Conservation (phyloP, 2,797 vertebrate species). For the Myoxocephalus aenaeus region DNA sequence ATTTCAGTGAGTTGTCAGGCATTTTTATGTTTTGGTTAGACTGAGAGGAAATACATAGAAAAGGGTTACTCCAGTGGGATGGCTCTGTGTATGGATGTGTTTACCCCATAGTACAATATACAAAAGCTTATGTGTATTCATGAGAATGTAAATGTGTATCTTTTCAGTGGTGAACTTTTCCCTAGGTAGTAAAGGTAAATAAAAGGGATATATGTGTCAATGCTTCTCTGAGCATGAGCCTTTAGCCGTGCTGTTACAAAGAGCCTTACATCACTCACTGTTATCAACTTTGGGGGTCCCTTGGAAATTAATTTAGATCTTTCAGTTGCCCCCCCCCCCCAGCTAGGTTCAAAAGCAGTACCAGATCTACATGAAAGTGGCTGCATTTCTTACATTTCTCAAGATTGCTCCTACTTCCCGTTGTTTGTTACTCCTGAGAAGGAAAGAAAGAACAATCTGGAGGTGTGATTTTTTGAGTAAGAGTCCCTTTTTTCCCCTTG, state of each 20-base stretch:
- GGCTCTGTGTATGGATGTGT: constrained; percentile 34
- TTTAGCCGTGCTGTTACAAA: constrained; percentile 52
- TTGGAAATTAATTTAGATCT: constrained; percentile 81
- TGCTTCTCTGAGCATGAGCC: constrained; percentile 32
- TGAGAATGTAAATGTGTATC: constrained; percentile 65
- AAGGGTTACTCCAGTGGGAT: constrained; percentile 43
- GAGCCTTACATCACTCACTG: constrained; percentile 65
- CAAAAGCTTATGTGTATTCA: constrained; percentile 63
- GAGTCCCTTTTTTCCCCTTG: constrained; percentile 31
- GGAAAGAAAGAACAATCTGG: constrained; percentile 41
- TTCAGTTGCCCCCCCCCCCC: constrained; percentile 60
- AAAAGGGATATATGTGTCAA: constrained; percentile 37
- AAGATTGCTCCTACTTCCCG: constrained; percentile 33
- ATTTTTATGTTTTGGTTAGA: constrained; percentile 38
- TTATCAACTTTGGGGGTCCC: constrained; percentile 71
- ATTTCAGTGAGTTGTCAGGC: constrained; percentile 45
- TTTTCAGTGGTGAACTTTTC: constrained; percentile 50
- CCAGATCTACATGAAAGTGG: constrained; percentile 69
- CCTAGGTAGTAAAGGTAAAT: constrained; percentile 60
- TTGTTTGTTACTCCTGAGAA: constrained; percentile 42
- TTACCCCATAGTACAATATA: constrained; percentile 48
- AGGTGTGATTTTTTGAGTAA: constrained; percentile 50
- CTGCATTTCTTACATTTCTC: constrained; percentile 48
- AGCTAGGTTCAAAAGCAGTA: constrained; percentile 62
- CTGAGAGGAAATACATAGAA: constrained; percentile 40